Conservation (phyloP, 2,888 invertebrate species). For the Rhamphomyia laevipes region DNA sequence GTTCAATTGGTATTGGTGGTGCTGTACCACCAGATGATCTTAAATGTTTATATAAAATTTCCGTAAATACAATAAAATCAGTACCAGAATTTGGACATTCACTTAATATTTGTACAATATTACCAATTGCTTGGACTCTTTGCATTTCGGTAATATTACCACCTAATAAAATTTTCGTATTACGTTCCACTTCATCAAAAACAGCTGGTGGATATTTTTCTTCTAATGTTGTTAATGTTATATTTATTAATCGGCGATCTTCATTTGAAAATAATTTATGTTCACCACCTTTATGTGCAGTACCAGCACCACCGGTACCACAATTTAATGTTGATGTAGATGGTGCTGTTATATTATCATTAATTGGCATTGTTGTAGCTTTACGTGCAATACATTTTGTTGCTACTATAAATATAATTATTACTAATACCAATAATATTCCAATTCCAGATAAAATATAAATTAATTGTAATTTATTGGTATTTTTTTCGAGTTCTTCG, state of each 20-base stretch:
- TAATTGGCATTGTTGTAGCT: constrained; percentile 2
- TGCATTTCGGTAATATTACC: constrained; percentile 23
- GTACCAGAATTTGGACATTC: constrained; percentile 21
- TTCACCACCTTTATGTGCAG: constrained; percentile 3
- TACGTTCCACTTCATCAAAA: constrained; percentile 22
- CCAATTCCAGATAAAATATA: constrained; percentile 10
- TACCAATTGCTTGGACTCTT: constrained; percentile 24
- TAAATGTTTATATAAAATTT: constrained; percentile 25
- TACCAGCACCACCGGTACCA: background rate
- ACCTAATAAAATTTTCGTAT: constrained; percentile 21
- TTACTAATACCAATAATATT: constrained; percentile 11
- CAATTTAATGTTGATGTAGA: background rate
- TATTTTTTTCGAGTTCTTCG: constrained; percentile 21
- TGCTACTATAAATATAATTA: constrained; percentile 14
- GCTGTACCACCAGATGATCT: constrained; percentile 14
- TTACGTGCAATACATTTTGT: constrained; percentile 10
- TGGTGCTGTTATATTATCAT: constrained; percentile 1
- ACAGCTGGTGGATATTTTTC: constrained; percentile 25
- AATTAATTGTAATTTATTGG: constrained; percentile 2
- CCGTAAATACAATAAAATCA: constrained; percentile 27
- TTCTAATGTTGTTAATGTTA: constrained; percentile 23
- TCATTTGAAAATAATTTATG: constrained; percentile 19
- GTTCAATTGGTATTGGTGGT: constrained; percentile 18
- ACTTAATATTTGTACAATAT: constrained; percentile 23
- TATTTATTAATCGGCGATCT: constrained; percentile 24